Percentiles rank a stretch among this genome's conserved stretches.
These are phyloP conservation scores for Antheraea assamensis DNA, from an alignment of 2,888 invertebrate genomes.

Conservation along the genomic window DNA sequence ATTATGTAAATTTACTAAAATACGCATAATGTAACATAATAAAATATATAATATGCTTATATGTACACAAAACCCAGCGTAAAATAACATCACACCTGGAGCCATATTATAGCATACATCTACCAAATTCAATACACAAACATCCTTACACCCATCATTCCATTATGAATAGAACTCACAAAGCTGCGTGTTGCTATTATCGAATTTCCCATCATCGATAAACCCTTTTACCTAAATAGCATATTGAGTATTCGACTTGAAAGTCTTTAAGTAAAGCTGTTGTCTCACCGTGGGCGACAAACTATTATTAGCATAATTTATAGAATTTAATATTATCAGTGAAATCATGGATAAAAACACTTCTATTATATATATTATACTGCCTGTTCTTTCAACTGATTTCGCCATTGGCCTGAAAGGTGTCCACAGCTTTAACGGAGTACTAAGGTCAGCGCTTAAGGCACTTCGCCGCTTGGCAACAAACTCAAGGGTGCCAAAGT, in stretches of 20 bases:
- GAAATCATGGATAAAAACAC: too few species aligned
- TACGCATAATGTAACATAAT: not conserved
- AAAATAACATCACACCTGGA: constrained; percentile 11
- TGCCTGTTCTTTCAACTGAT: too few species aligned
- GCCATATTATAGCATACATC: not conserved
- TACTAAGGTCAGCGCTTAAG: too few species aligned
- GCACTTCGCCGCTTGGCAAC: too few species aligned
- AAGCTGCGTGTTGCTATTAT: constrained; percentile 56
- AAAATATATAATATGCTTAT: not conserved
- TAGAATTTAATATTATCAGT: too few species aligned
- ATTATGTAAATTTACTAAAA: too few species aligned
- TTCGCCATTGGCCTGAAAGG: too few species aligned
- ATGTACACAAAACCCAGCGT: not conserved
- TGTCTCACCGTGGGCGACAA: not conserved
- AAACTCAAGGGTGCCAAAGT: too few species aligned
- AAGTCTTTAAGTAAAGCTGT: constrained; percentile 17
- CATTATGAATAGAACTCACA: constrained; percentile 57
- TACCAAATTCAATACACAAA: constrained; percentile 28
- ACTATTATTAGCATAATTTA: too few species aligned
- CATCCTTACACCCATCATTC: constrained; percentile 34
- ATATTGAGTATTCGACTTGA: constrained; percentile 60
- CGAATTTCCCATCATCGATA: constrained; percentile 62
- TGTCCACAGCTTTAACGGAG: too few species aligned
- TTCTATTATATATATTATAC: too few species aligned
- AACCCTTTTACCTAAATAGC: constrained; percentile 73